Evolutionary conservation across 2,797 vertebrate species (phyloP).

Genomic region (Aeoliscus strigatus): DNA sequence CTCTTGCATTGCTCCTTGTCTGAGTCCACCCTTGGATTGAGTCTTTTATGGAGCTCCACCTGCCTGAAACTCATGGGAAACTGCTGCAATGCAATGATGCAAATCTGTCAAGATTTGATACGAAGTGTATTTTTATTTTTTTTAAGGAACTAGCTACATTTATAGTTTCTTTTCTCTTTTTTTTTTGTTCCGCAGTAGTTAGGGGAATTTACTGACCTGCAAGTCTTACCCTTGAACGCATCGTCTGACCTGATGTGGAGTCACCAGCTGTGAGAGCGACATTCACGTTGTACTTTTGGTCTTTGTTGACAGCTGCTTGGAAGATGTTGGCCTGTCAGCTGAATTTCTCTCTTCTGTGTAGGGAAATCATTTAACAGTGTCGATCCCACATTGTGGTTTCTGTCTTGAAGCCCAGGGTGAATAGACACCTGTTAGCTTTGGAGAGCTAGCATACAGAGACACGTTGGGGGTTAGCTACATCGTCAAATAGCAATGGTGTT

Average conservation of each 20-base stretch:
- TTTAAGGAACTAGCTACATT: conserved; percentile 33
- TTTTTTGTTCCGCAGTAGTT: conserved; percentile 39
- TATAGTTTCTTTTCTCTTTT: conserved; percentile 23
- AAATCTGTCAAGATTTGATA: conserved; percentile 21
- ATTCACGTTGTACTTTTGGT: conserved; percentile 14
- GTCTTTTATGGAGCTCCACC: too few relatives aligned
- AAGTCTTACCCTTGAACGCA: conserved; percentile 49
- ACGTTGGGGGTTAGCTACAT: conserved; percentile 52
- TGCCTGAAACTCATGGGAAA: conserved; percentile 29
- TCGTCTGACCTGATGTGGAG: conserved; percentile 45
- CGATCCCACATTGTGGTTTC: too few relatives aligned
- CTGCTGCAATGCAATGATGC: conserved; percentile 12
- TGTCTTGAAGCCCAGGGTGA: too few relatives aligned
- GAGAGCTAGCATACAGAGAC: conserved; percentile 27
- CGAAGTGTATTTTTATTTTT: conserved; percentile 16
- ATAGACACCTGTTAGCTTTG: conserved; percentile 37
- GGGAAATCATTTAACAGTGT: too few relatives aligned
- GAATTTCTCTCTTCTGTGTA: conserved; percentile 19
- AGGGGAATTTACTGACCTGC: conserved; percentile 62
- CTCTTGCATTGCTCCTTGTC: conserved; percentile 35
- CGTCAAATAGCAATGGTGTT: conserved; percentile 59
- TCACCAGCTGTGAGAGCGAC: conserved; percentile 33
- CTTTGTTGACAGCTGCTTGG: conserved; percentile 7
- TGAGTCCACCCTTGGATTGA: conserved; percentile 17
- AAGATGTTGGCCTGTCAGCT: conserved; percentile 8